These are phyloP conservation scores for Mellivora capensis DNA, from an alignment of 2,113 vertebrate species.

Conservation along the genomic window DNA sequence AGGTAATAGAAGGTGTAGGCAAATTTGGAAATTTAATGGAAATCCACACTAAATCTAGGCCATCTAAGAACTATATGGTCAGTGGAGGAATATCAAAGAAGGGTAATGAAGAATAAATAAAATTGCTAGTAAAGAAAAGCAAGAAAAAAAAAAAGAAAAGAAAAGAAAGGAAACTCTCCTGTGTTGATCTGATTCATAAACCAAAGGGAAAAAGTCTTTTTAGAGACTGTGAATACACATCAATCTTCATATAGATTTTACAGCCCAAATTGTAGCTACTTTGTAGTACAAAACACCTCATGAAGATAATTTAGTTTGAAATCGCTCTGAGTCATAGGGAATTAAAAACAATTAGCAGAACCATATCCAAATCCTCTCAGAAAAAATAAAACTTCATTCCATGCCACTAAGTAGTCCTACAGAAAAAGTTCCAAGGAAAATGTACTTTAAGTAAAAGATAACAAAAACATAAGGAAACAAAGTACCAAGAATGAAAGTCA, in stretches of 20 bases:
- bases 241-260: neutral
- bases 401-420: neutral
- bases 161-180: neutral
- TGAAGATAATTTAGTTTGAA: slow-evolving; percentile 2
- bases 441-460: neutral
- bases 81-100: neutral
- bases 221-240: neutral
- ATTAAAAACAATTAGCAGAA: slow-evolving; percentile 11
- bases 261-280: neutral
- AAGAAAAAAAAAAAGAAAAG: neutral
- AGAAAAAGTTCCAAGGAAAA: neutral
- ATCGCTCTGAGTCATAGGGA: neutral
- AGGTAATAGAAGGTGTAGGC: neutral
- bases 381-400: neutral
- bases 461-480: neutral
- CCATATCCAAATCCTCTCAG: neutral
- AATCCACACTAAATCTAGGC: neutral
- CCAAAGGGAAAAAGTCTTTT: neutral
- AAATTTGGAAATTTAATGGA: neutral
- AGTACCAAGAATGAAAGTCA: neutral
- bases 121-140: neutral
- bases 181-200: neutral
- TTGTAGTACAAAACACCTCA: neutral
- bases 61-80: neutral
- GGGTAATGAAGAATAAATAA: neutral